phyloP scores from a whole-genome alignment of 2,113 vertebrate genomes.

The Dinomys branickii region DNA sequence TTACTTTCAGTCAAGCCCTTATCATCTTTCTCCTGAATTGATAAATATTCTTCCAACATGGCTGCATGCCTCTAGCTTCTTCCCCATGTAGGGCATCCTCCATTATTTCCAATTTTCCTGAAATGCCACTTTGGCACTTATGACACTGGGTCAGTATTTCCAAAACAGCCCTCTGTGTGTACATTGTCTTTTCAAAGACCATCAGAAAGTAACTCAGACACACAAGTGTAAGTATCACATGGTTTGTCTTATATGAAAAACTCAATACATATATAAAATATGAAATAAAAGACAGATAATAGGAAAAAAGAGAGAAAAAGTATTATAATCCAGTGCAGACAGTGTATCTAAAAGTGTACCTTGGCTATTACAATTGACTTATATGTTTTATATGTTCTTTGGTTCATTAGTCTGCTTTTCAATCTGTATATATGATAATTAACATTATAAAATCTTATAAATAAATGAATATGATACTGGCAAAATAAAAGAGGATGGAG shows the following conservation, averaged over 20 bases:
- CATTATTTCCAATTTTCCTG: background rate
- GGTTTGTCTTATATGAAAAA: background rate
- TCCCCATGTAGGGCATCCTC: background rate
- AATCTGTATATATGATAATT: background rate
- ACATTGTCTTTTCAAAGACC: background rate
- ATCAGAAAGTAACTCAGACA: background rate
- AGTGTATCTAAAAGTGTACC: background rate
- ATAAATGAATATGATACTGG: background rate
- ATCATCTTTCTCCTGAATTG: conserved; percentile 27
- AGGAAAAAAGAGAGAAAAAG: background rate
- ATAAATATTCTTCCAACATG: background rate
- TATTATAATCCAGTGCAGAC: background rate
- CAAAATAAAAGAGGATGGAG: background rate
- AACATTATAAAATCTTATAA: background rate
- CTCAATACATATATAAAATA: background rate
- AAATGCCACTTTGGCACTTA: background rate
- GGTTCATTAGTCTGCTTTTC: background rate
- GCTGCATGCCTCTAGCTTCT: background rate
- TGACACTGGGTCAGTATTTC: background rate
- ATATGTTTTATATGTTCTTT: background rate
- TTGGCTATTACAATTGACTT: background rate
- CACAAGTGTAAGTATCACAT: background rate
- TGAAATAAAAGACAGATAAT: background rate
- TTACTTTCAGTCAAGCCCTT: background rate
- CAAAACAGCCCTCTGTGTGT: background rate